Base-by-base conservation (phyloP, 2,888 invertebrate genomes). In the Antheraea yamamai region DNA sequence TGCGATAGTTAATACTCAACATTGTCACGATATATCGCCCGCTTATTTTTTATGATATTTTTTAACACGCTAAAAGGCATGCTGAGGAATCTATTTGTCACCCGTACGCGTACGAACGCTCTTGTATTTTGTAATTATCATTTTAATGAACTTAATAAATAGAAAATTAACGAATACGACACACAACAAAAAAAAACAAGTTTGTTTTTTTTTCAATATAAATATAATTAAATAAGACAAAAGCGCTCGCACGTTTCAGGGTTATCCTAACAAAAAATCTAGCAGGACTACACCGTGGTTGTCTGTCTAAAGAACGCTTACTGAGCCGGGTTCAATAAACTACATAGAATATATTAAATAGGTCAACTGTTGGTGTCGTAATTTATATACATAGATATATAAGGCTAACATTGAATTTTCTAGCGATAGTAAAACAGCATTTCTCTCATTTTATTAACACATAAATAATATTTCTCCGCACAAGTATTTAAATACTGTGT, bases 251-350 rank as follows among this genome's bases (percentile, higher is more conserved):
- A 47, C 55, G 16, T 30, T 75, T 55, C 6, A 66, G 51, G 47
- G 39, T 26, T 47, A 47, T 30, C 18, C 30, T 26, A 71, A 71
- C 52, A 74, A 58, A 35, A 47, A 71, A 71, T 83, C 88, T 91
- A 91, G 89, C 89, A 84, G 85, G 85, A 86, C 87, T 88, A 89
- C 82, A 84, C 79, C 81, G 85, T 83, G 85, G 84, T 84, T 83
- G 80, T 76, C 79, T 81, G 79, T 81, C 77, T 79, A 80, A 81
- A 78, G 77, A 76, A 75, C 76, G 74, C 75, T 75, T 79, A 76
- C 75, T 78, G 72, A 77, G 80, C 83, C 78, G 77, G 80, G 84
- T 82, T 87, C 79, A 81, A 61, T 81, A 77, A 73, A 81, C 85
- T 80, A 84, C 85, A 83, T 81, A 87, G 82, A 83, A 83, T 81